Evolutionary conservation across 2,797 vertebrate genomes (phyloP).

Genomic region (Sphenopsis melanotis): DNA sequence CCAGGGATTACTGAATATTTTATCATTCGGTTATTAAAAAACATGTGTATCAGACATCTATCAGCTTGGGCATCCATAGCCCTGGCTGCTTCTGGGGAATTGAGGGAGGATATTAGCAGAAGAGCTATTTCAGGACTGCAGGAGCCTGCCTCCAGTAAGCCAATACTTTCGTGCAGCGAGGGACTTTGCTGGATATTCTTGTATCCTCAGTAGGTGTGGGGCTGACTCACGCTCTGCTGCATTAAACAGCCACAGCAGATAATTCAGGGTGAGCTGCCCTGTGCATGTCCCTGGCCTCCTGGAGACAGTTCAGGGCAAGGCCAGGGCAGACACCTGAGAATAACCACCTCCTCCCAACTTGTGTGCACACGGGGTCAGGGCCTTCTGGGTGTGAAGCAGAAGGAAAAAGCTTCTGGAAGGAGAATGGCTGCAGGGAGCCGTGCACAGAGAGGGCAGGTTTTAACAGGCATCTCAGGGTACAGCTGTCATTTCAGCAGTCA

Average conservation of each 20-base stretch:
- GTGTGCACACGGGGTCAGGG: fast-evolving
- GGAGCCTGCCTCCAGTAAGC: not conserved
- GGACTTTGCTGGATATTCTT: not conserved
- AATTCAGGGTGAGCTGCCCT: not conserved
- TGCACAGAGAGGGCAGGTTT: not conserved
- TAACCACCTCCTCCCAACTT: not conserved
- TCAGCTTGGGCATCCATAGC: not conserved
- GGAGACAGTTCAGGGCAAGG: not conserved
- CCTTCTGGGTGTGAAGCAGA: not conserved
- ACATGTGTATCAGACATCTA: not conserved
- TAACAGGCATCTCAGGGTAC: not conserved
- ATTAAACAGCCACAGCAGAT: not conserved
- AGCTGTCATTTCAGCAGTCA: not conserved
- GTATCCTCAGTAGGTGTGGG: not conserved
- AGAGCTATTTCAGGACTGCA: not conserved
- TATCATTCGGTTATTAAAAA: conserved; percentile 49
- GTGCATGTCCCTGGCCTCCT: not conserved
- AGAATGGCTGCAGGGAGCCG: not conserved
- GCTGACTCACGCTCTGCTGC: not conserved
- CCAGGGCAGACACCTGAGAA: not conserved
- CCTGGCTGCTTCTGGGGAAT: not conserved
- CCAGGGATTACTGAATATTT: conserved; percentile 22
- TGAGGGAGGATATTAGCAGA: not conserved
- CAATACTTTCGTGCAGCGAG: not conserved
- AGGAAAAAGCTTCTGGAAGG: not conserved